Evolutionary conservation across 1,140 invertebrate genomes (phyloP), one percentile per base, ranked within the genome.

Genomic region (Geopemphigus sp.): DNA sequence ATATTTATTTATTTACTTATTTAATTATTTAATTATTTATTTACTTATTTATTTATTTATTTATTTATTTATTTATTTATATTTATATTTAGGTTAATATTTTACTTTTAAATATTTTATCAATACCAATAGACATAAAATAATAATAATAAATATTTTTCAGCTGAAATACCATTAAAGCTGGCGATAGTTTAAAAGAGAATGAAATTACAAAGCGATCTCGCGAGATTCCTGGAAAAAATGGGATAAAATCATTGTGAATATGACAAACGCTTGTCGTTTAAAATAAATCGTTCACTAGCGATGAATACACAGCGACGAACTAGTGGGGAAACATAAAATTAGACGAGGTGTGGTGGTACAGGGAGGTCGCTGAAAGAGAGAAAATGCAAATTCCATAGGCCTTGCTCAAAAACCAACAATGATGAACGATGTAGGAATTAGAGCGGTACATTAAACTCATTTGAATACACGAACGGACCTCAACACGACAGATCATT

Each of bases 401-500:
- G 74, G 29, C 57, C 15, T 78, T 78, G 57, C 56, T 78, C 56
- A 50, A 78, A n/a, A 76, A 78, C 39, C 57, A 78, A 78, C 74
- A 63, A 78, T 78, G 74, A 78, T 78, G 74, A 78, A 78, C 39
- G 74, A 78, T 78, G 57, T 63, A 78, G 74, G 74, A 78, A 78
- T 78, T 78, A 78, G 74, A 78, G 74, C 57, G 74, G 74, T 78
- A 78, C 74, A 78, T 78, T 78, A 78, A 78, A 78, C 74, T 78
- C 74, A 78, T 78, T 78, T 78, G 57, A 78, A 78, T 78, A 78
- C 74, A 59, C 74, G 56, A 78, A 78, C 39, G 74, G 74, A 78
- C 74, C 56, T 63, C n/a, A 61, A 78, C 56, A 57, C 57, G 39
- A n/a, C 53, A 29, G 22, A 74, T 57, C 39, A 78, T 78, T 78